These are phyloP conservation scores for Tiliacea citrago DNA, from an alignment of 2,888 invertebrate genomes.

Conservation along the genomic window DNA sequence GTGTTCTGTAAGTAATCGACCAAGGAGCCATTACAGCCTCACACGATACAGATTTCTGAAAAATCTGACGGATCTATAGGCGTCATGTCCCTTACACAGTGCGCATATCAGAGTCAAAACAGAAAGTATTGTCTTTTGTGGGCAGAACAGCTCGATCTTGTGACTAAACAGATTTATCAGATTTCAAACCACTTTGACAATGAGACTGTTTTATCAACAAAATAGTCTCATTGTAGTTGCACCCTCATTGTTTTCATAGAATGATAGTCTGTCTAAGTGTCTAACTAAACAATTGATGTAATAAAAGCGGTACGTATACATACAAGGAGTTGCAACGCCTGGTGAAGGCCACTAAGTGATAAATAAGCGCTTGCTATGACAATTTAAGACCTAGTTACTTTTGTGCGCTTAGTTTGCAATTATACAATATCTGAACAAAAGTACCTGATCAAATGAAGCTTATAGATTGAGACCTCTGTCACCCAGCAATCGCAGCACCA, in stretches of 20 bases:
- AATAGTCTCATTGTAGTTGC: not conserved
- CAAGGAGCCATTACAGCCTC: not conserved
- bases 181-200: not conserved
- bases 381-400: not conserved
- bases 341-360: constrained; percentile 1
- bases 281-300: constrained; percentile 8
- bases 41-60: too few species aligned
- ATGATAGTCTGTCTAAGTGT: not conserved
- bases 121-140: not conserved
- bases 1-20: not conserved
- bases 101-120: not conserved
- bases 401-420: not conserved
- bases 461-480: not conserved
- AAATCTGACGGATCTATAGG: too few species aligned
- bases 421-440: not conserved
- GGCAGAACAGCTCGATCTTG: not conserved
- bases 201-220: too few species aligned
- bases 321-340: constrained; percentile 1
- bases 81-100: not conserved
- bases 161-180: not conserved
- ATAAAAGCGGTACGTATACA: not conserved
- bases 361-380: constrained; percentile 7
- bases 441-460: not conserved
- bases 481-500: not conserved
- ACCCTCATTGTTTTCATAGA: constrained; percentile 24